Percentiles rank a stretch among this genome's conserved stretches.
Evolutionary conservation across 2,888 invertebrate species (phyloP).

Genomic region (Drosophila histrio): DNA sequence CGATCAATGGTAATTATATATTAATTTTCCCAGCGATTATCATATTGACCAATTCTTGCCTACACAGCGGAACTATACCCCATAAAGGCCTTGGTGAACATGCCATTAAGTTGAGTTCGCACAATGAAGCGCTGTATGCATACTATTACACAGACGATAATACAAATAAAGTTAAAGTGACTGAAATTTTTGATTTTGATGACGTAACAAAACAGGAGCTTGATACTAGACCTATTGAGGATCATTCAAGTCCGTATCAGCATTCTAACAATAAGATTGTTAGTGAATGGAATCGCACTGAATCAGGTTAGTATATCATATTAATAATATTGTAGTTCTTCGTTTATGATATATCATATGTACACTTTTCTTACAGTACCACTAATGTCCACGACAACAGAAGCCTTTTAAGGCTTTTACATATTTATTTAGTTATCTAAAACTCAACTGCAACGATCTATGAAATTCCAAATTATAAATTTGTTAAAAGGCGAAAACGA

Average conservation of each 20-base stretch:
- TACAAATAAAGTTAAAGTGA: slow-evolving; percentile 93
- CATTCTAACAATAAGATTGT: slow-evolving; percentile 81
- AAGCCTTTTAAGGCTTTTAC: slow-evolving; percentile 77
- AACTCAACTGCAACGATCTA: neutral
- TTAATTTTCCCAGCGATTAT: neutral
- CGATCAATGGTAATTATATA: slow-evolving; percentile 78
- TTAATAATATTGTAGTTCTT: neutral
- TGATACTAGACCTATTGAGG: slow-evolving; percentile 84
- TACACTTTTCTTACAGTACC: slow-evolving; percentile 79
- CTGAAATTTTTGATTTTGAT: slow-evolving; percentile 91
- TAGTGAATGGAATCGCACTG: slow-evolving; percentile 83
- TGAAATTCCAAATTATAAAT: neutral
- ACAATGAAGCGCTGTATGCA: slow-evolving; percentile 94
- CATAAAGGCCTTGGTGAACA: slow-evolving; percentile 86
- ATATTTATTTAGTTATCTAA: neutral
- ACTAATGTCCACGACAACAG: slow-evolving; percentile 81
- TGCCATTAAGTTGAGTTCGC: slow-evolving; percentile 90
- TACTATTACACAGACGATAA: slow-evolving; percentile 94
- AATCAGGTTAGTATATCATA: slow-evolving; percentile 79
- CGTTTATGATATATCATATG: slow-evolving; percentile 12
- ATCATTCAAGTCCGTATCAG: slow-evolving; percentile 82
- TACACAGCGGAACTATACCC: slow-evolving; percentile 79
- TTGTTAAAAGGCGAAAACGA: neutral
- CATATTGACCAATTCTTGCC: neutral
- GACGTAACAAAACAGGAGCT: slow-evolving; percentile 88